Percentiles rank a stretch among this genome's conserved stretches.
These are phyloP conservation scores for Bucorvus abyssinicus DNA, from an alignment of 2,797 vertebrate genomes.

Conservation along the genomic window DNA sequence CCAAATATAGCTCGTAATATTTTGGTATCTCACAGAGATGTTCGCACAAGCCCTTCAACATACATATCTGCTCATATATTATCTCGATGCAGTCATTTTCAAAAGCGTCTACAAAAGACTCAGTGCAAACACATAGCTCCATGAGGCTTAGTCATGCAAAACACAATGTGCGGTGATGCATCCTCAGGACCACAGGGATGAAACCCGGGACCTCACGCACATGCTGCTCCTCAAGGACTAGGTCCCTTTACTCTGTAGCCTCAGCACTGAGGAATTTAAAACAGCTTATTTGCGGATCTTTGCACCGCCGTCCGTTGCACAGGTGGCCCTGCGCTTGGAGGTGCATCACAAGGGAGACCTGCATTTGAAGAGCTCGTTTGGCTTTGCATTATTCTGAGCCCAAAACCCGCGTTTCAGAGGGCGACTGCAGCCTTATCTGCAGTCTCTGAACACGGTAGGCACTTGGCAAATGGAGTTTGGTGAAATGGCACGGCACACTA, in stretches of 20 bases:
- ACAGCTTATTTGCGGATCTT: not conserved
- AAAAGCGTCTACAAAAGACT: not conserved
- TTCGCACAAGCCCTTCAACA: conserved; percentile 41
- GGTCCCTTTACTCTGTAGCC: not conserved
- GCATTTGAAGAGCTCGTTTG: conserved; percentile 11
- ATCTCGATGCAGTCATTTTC: not conserved
- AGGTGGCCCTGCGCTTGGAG: conserved; percentile 6
- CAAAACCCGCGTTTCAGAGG: not conserved
- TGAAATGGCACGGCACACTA: conserved; percentile 41
- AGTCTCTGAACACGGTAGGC: conserved; percentile 30
- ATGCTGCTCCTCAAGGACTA: not conserved
- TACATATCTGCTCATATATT: conserved; percentile 42
- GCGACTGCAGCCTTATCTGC: conserved; percentile 1
- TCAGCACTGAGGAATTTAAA: not conserved
- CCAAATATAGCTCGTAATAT: conserved; percentile 47
- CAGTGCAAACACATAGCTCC: not conserved
- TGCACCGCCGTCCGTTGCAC: not conserved
- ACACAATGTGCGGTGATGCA: not conserved
- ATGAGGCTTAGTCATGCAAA: conserved; percentile 29
- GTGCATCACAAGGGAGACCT: not conserved
- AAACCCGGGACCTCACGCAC: not conserved
- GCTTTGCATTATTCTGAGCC: not conserved
- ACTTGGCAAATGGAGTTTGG: conserved; percentile 62
- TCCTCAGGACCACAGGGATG: not conserved
- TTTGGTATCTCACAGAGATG: conserved; percentile 37